Evolutionary conservation across 2,888 invertebrate genomes (phyloP).

Genomic region (Diarsia brunnea): DNA sequence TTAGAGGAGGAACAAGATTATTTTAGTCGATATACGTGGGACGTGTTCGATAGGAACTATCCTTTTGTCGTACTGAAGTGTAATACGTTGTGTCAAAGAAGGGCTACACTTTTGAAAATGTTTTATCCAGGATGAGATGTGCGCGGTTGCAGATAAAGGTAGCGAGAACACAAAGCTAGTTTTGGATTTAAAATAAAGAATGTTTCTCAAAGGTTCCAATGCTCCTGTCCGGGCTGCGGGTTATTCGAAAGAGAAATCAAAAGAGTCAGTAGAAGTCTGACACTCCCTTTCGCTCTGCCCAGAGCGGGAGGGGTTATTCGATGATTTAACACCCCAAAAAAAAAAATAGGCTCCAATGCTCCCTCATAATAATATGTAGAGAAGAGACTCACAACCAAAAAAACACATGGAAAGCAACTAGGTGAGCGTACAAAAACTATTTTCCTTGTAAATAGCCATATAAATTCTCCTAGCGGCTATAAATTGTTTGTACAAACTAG

Average conservation of each 20-base stretch:
- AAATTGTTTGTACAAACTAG: slow-evolving; percentile 34
- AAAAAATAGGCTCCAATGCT: no score
- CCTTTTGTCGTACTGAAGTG: slow-evolving; percentile 40
- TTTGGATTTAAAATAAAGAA: background rate
- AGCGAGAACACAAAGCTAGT: no score
- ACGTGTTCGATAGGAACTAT: slow-evolving; percentile 64
- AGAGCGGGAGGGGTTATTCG: no score
- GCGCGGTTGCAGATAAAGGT: slow-evolving; percentile 5
- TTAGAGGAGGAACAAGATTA: slow-evolving; percentile 79
- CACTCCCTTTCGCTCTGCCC: no score
- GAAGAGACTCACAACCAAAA: background rate
- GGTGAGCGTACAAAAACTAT: background rate
- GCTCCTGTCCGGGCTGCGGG: no score
- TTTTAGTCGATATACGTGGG: slow-evolving; percentile 75
- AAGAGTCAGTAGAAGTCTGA: no score
- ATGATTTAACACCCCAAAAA: no score
- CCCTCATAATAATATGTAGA: background rate
- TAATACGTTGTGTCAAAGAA: slow-evolving; percentile 34
- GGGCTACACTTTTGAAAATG: slow-evolving; percentile 15
- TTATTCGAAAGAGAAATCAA: no score
- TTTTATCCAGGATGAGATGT: slow-evolving; percentile 34
- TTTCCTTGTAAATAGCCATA: slow-evolving; percentile 6
- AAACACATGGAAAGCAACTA: background rate
- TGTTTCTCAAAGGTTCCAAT: background rate
- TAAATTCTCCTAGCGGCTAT: slow-evolving; percentile 9